A percentile compares a stretch with the other conserved stretches of the same genome.
Evolutionary conservation across 2,113 vertebrate species (phyloP).

Genomic region (Tapirus terrestris): DNA sequence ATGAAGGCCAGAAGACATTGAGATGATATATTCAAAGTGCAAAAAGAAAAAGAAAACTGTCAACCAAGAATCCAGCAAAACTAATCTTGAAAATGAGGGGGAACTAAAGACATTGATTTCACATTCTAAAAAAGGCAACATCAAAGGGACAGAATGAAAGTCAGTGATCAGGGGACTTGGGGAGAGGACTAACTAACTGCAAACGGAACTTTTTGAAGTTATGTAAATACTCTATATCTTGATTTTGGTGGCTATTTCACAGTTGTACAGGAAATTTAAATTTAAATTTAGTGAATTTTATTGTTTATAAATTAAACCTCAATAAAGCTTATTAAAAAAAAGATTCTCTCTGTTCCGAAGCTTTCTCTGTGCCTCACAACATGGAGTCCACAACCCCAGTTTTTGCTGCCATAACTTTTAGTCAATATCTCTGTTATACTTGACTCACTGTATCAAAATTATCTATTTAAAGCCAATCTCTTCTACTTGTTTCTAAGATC

Average conservation of each 20-base stretch:
- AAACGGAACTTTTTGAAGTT: not conserved
- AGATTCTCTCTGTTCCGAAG: not conserved
- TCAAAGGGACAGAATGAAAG: not conserved
- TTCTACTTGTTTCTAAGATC: not conserved
- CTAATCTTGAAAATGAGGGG: not conserved
- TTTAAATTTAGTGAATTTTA: not conserved
- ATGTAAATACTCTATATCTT: not conserved
- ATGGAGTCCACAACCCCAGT: not conserved
- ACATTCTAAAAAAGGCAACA: not conserved
- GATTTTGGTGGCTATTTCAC: not conserved
- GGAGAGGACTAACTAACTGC: not conserved
- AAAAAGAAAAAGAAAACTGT: not conserved
- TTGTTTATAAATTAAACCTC: conserved; percentile 10
- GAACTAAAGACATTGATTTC: not conserved
- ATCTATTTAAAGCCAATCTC: not conserved
- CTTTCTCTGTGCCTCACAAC: not conserved
- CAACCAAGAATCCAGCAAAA: conserved; percentile 16
- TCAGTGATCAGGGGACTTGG: not conserved
- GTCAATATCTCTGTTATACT: not conserved
- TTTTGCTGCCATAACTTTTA: not conserved
- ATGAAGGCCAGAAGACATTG: not conserved
- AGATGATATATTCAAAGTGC: not conserved
- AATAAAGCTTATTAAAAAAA: not conserved
- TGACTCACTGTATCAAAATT: not conserved
- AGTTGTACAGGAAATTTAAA: not conserved